These are phyloP conservation scores for Mobula hypostoma DNA, from an alignment of 2,113 vertebrate species.

Conservation along the genomic window DNA sequence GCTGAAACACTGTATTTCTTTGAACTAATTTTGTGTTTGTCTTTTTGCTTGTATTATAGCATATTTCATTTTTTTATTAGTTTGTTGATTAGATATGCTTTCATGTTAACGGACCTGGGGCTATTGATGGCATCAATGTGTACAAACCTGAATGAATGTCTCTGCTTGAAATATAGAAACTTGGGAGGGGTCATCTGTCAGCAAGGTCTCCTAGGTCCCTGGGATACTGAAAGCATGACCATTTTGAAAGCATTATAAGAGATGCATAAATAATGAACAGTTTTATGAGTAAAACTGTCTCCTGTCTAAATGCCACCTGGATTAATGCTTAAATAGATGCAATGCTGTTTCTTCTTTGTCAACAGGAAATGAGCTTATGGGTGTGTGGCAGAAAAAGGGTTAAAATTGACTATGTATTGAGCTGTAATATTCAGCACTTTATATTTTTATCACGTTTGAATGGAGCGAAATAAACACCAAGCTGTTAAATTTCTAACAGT, in stretches of 20 bases:
- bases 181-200: neutral
- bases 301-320: neutral
- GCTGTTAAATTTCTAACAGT: neutral
- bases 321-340: neutral
- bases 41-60: neutral
- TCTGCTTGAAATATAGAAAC: neutral
- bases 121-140: neutral
- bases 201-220: neutral
- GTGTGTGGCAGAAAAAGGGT: neutral
- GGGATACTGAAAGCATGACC: conserved; percentile 22
- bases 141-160: neutral
- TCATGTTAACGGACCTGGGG: neutral
- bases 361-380: neutral
- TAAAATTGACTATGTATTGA: neutral
- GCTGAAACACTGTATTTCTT: neutral
- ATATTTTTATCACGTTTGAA: neutral
- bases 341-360: neutral
- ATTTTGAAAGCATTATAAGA: conserved; percentile 29
- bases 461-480: neutral
- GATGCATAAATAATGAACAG: conserved; percentile 33
- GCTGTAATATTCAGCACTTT: neutral
- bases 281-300: neutral
- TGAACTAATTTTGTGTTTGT: neutral
- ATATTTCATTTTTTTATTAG: neutral
- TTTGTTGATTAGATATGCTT: neutral